A percentile compares a stretch with the other conserved stretches of the same genome.
Conservation (phyloP, 2,888 invertebrate genomes). For the Trachelus tabidus region DNA sequence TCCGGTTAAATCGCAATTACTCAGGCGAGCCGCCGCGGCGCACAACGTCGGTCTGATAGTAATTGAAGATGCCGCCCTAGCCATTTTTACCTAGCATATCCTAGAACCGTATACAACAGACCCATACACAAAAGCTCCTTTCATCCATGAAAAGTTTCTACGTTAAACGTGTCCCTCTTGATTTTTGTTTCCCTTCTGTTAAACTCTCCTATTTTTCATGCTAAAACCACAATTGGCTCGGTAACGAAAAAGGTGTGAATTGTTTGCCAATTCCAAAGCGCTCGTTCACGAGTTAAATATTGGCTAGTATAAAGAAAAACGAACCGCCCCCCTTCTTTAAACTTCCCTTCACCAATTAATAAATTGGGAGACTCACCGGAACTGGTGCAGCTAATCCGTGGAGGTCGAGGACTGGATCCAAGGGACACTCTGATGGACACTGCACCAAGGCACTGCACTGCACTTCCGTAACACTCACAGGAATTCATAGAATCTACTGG, state of each 20-base stretch:
- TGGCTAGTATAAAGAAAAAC: neutral
- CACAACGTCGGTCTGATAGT: neutral
- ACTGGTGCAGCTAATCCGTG: no score
- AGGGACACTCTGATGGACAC: no score
- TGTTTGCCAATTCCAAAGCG: neutral
- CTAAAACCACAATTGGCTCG: neutral
- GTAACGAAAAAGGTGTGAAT: neutral
- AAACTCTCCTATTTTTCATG: neutral
- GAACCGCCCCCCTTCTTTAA: neutral
- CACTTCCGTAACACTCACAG: no score
- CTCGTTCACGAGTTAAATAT: neutral
- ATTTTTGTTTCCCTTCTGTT: no score
- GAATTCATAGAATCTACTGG: no score
- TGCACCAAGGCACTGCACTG: no score
- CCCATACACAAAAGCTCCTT: neutral
- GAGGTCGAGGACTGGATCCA: no score
- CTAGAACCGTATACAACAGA: neutral
- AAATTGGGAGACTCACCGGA: no score
- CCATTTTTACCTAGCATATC: neutral
- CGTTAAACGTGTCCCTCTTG: neutral
- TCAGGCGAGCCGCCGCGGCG: conserved; percentile 33
- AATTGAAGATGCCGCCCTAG: neutral
- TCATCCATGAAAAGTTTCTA: neutral
- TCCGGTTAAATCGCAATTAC: conserved; percentile 57
- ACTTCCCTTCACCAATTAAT: no score